Evolutionary conservation across 2,888 invertebrate genomes (phyloP).

Genomic region (Urechis unicinctus): DNA sequence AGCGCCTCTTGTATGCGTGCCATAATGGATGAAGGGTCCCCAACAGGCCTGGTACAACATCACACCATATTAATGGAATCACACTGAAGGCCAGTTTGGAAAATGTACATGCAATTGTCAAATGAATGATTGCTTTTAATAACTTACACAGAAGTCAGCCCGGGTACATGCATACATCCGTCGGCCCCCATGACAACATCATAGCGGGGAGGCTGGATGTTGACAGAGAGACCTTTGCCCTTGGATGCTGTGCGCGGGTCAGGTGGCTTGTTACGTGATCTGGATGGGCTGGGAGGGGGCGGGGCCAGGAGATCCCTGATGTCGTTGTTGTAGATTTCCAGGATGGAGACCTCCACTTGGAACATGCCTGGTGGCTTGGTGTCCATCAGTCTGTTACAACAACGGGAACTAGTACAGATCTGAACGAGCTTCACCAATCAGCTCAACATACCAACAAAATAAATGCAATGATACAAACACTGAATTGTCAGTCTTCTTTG

Average conservation of each 20-base stretch:
- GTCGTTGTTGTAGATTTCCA: slow-evolving; percentile 45
- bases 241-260: not conserved
- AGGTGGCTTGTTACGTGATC: not conserved
- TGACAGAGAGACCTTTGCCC: too few species aligned
- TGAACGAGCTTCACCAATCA: not conserved
- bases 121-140: not conserved
- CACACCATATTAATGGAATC: not conserved
- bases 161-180: slow-evolving; percentile 33
- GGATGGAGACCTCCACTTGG: slow-evolving; percentile 37
- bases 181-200: slow-evolving; percentile 35
- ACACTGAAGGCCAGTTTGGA: too few species aligned
- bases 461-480: not conserved
- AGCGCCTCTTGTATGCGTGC: slow-evolving; percentile 30
- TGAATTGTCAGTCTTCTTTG: not conserved
- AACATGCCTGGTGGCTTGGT: slow-evolving; percentile 31
- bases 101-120: too few species aligned
- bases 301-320: slow-evolving; percentile 36
- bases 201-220: too few species aligned
- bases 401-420: not conserved
- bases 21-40: not conserved
- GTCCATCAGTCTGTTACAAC: slow-evolving; percentile 28
- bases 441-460: not conserved
- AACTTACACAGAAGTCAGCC: slow-evolving; percentile 34
- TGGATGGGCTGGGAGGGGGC: slow-evolving; percentile 16
- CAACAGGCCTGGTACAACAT: not conserved